Evolutionary conservation across 1,140 invertebrate species (phyloP).

Genomic region (Hydropsyche tenuis): DNA sequence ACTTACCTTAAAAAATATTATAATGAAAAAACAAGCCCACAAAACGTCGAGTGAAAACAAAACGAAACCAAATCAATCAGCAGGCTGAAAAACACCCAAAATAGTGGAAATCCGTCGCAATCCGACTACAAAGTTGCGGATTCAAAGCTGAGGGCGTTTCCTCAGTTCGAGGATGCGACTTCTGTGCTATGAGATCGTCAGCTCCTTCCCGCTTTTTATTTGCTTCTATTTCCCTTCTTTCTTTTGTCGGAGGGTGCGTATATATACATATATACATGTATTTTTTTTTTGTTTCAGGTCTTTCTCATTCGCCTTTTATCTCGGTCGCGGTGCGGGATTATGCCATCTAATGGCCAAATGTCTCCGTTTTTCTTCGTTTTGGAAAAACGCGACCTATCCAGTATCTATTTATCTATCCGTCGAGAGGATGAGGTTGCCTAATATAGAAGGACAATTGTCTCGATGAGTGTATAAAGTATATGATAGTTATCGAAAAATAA

Average conservation of each 20-base stretch:
- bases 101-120: conserved; percentile 18
- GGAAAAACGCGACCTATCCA: too few relatives aligned
- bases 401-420: too few relatives aligned
- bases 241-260: conserved; percentile 18
- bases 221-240: neutral
- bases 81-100: neutral
- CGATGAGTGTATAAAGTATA: too few relatives aligned
- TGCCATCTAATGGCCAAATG: conserved; percentile 28
- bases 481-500: too few relatives aligned
- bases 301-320: conserved; percentile 32
- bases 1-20: too few relatives aligned
- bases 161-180: too few relatives aligned
- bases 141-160: conserved; percentile 25
- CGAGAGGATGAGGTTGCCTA: too few relatives aligned
- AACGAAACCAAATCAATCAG: neutral
- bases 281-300: conserved; percentile 13
- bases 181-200: too few relatives aligned
- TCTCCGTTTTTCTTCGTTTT: neutral
- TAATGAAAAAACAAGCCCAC: too few relatives aligned
- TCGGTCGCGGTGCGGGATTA: conserved; percentile 32
- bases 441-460: too few relatives aligned
- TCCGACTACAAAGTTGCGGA: conserved; percentile 36
- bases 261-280: too few relatives aligned
- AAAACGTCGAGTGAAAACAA: neutral
- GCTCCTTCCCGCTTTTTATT: too few relatives aligned